These are phyloP conservation scores for Stenotaenia linearis DNA, from an alignment of 2,888 invertebrate genomes.

Conservation along the genomic window DNA sequence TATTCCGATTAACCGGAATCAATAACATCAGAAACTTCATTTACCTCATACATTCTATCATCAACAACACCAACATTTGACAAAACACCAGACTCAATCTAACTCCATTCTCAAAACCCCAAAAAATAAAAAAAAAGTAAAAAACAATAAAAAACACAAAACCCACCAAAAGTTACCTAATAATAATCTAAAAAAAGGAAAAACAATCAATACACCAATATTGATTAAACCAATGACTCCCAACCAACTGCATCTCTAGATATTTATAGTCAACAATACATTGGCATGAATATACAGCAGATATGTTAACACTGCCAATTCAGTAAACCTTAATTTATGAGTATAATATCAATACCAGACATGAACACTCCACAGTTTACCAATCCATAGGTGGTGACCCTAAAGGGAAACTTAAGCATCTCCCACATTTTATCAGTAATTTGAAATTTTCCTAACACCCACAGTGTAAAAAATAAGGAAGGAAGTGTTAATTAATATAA, in stretches of 20 bases:
- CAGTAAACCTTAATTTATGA: background rate
- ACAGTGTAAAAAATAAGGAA: too few species aligned
- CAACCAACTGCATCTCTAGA: background rate
- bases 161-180: background rate
- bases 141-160: slow-evolving; percentile 33
- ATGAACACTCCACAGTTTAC: background rate
- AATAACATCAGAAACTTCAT: too few species aligned
- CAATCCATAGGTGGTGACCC: background rate
- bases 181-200: background rate
- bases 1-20: too few species aligned
- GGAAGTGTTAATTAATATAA: too few species aligned
- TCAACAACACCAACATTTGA: too few species aligned
- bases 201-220: background rate
- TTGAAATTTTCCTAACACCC: too few species aligned
- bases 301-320: background rate
- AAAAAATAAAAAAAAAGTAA: too few species aligned
- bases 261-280: background rate
- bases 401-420: background rate
- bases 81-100: too few species aligned
- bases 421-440: background rate
- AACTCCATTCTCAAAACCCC: too few species aligned
- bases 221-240: background rate
- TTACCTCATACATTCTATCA: too few species aligned
- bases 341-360: background rate
- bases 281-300: background rate